Conservation (phyloP, 92 coral and sea anemone genomes). For the Montipora capitata region DNA sequence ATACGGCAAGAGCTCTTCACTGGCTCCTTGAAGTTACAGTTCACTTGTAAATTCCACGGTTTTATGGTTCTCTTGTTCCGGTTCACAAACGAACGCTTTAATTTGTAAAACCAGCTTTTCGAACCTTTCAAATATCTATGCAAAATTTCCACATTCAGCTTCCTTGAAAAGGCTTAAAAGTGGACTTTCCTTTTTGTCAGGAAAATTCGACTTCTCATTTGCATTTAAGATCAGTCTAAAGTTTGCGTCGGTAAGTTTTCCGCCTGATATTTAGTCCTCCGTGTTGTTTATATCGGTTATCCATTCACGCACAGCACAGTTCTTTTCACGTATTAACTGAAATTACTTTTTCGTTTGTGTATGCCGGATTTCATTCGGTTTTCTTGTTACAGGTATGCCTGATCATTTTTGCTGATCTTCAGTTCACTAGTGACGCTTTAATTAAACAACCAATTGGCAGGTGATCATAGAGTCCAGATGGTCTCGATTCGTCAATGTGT, state of each 20-base stretch:
- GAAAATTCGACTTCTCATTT: neutral
- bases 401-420: neutral
- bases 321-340: too few species aligned
- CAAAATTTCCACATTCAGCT: neutral
- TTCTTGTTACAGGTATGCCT: neutral
- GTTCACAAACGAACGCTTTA: neutral
- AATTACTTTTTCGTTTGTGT: neutral
- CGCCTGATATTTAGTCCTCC: neutral
- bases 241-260: conserved; percentile 8
- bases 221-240: too few species aligned
- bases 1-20: too few species aligned
- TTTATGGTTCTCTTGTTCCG: neutral
- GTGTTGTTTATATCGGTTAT: neutral
- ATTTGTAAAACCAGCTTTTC: too few species aligned
- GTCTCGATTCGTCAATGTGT: neutral
- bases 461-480: neutral
- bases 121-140: neutral
- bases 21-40: too few species aligned
- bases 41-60: neutral
- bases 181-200: too few species aligned
- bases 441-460: neutral
- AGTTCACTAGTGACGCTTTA: neutral
- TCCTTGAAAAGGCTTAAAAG: too few species aligned
- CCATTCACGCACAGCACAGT: neutral
- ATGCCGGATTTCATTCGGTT: neutral